Base-by-base conservation (phyloP, 92 coral and sea anemone genomes). In the Pocillopora grandis region DNA sequence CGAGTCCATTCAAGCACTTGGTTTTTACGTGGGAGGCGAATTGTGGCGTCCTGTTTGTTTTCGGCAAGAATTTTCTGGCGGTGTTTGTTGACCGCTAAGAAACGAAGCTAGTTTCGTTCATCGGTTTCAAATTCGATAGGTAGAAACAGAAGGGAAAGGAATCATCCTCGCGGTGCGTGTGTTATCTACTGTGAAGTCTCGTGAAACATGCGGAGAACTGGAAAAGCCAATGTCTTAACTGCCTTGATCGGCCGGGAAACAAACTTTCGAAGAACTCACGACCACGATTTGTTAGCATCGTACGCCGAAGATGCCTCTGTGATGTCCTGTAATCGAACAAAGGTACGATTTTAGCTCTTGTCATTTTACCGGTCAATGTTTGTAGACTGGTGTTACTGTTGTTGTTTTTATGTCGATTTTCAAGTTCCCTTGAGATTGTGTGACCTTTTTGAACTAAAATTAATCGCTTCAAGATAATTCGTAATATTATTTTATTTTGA, bases 231-330 rank as follows among this genome's bases (percentile, higher is more conserved):
- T 76, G 60, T 84, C 18, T 61, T 84, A 52, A 72, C 75, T 64
- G 93, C 97, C 27, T 71, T 94, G 82, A 64, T 83, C 56, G 87
- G 95, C 64, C 90, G 98, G 10, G 95, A 94, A 72, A 92, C 80
- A 49, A 90, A 90, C 72, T 72, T 67, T 67, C 75, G 86, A 81
- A 27, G 86, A n/a, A 62, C 87, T 19, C 85, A 71, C 68, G 98
- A 94, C 75, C 90, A 87, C 61, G 75, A 75, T 72, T 67, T 77
- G 70, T 69, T 94, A 66, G 76, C 85, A 3, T 84, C 90, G 20
- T 90, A 84, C 65, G 98, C 90, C 48, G 98, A 94, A 75, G 98
- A 94, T 49, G 17, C 82, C 16, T 86, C 98, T 36, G 86, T 90
- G 56, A 71, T 78, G 23, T 92, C 98, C 68, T 92, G 93, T 66